These are phyloP conservation scores for Crotalus helleri DNA, from an alignment of 2,113 vertebrate species.

Conservation along the genomic window DNA sequence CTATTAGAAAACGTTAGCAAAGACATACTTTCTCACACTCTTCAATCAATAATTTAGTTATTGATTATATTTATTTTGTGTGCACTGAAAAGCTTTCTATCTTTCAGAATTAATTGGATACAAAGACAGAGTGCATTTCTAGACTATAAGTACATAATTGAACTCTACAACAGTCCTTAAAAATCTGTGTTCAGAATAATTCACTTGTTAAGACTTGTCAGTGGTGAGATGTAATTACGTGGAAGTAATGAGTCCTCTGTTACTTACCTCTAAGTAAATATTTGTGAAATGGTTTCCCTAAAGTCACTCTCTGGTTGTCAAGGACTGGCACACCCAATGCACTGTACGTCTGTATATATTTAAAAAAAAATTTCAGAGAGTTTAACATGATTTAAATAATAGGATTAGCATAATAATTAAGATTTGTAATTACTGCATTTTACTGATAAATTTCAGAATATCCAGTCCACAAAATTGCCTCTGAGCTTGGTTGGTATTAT, in stretches of 20 bases:
- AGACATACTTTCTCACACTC: conserved; percentile 19
- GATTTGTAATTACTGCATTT: conserved; percentile 32
- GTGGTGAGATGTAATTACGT: conserved; percentile 50
- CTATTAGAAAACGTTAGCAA: conserved; percentile 31
- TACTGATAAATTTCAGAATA: conserved; percentile 32
- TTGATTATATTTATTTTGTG: conserved; percentile 31
- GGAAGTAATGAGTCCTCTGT: conserved; percentile 36
- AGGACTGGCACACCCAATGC: conserved; percentile 1
- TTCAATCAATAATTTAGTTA: conserved; percentile 9
- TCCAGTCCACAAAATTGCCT: conserved; percentile 25
- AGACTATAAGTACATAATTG: conserved; percentile 37
- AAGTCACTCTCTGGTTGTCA: conserved; percentile 26
- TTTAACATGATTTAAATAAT: background rate
- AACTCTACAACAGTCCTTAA: conserved; percentile 18
- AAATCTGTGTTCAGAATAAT: background rate
- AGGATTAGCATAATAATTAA: conserved; percentile 10
- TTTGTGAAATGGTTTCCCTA: conserved; percentile 4
- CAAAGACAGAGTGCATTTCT: conserved; percentile 35
- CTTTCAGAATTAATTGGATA: conserved; percentile 49
- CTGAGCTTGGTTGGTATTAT: background rate
- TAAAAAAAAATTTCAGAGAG: background rate
- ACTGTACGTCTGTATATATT: background rate
- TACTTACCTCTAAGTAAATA: conserved; percentile 19
- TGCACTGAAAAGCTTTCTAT: conserved; percentile 38
- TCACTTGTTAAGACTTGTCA: conserved; percentile 41